Base-by-base conservation (phyloP, 2,113 vertebrate species). In the Vireo altiloquus region DNA sequence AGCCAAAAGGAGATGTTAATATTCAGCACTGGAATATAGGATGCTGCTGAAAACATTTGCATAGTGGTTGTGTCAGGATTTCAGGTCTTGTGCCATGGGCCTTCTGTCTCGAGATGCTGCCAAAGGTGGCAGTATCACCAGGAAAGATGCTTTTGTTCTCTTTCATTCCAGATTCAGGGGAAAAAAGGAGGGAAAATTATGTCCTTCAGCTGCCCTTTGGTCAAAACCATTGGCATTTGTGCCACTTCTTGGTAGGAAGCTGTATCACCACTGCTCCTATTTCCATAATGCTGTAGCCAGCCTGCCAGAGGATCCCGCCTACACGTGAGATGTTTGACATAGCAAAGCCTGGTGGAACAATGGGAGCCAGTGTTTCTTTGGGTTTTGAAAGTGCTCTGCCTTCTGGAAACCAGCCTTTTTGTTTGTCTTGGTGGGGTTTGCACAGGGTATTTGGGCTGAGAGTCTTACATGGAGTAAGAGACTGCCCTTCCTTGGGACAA, bases 371-470 rank as follows among this genome's bases (percentile, higher is more conserved):
- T 95, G 91, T 96, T 94, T 84, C 87, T 70, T 88, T 79, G 66
- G 61, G 74, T 33, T 89, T 90, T 93, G 61, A 75, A 87, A 93
- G 53, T 57, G 50, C 47, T 70, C 54, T 88, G 83, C 87, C 71
- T 89, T 94, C 75, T 90, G 72, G 89, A 90, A 94, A 93, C 33
- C 81, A 71, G 40, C 20, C 25, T 81, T 94, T 93, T 72, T 96
- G 61, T 95, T 96, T 94, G 69, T 76, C 87, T 94, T 93, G 83
- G 92, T 95, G 89, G 65, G 72, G 71, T 91, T 93, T 92, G 72
- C 81, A 37, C 20, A 14, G 79, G 47, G 60, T 87, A 30, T 87
- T 89, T 82, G 76, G 53, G 46, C 66, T 24, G 49, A 17, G n/a
- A 87, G 40, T 54, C 82, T 37, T 66, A 39, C 1, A 0, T 40